Percentiles rank a stretch among this genome's conserved stretches.
phyloP scores from a whole-genome alignment of 2,888 invertebrate genomes.

The Lissonota sp. region DNA sequence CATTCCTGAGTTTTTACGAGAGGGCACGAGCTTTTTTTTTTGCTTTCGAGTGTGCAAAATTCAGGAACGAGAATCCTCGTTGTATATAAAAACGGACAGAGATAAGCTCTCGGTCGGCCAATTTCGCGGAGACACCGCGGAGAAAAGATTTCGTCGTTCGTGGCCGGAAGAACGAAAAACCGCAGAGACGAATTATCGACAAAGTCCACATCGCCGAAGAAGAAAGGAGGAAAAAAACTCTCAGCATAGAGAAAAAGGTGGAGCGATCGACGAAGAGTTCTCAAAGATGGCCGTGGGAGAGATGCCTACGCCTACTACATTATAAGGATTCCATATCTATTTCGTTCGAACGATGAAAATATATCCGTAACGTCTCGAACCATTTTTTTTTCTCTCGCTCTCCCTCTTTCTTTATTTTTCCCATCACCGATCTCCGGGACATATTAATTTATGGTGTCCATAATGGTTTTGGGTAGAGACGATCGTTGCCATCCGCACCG shows the following conservation, averaged over 20 bases:
- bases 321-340: slow-evolving; percentile 49
- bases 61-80: slow-evolving; percentile 11
- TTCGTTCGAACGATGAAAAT: slow-evolving; percentile 24
- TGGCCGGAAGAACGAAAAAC: slow-evolving; percentile 65
- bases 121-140: slow-evolving; percentile 38
- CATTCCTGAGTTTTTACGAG: slow-evolving; percentile 18
- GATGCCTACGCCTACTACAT: slow-evolving; percentile 62
- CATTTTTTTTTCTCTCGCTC: slow-evolving; percentile 14
- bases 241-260: slow-evolving; percentile 60
- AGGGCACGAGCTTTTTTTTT: slow-evolving; percentile 44
- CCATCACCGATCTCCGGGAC: slow-evolving; percentile 47
- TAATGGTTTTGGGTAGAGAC: slow-evolving; percentile 13
- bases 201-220: slow-evolving; percentile 20
- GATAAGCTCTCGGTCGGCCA: slow-evolving; percentile 62
- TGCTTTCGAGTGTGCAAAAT: slow-evolving; percentile 33
- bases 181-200: slow-evolving; percentile 51
- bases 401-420: slow-evolving; percentile 24
- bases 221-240: slow-evolving; percentile 24
- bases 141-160: not conserved
- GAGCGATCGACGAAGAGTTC: slow-evolving; percentile 60
- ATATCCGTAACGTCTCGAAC: slow-evolving; percentile 28
- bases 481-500: not conserved
- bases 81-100: slow-evolving; percentile 22
- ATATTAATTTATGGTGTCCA: slow-evolving; percentile 58
- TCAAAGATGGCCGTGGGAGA: slow-evolving; percentile 70